Percentiles rank a stretch among this genome's conserved stretches.
Evolutionary conservation across 2,797 vertebrate genomes (phyloP).

Genomic region (Pangasius sanitwongsei): DNA sequence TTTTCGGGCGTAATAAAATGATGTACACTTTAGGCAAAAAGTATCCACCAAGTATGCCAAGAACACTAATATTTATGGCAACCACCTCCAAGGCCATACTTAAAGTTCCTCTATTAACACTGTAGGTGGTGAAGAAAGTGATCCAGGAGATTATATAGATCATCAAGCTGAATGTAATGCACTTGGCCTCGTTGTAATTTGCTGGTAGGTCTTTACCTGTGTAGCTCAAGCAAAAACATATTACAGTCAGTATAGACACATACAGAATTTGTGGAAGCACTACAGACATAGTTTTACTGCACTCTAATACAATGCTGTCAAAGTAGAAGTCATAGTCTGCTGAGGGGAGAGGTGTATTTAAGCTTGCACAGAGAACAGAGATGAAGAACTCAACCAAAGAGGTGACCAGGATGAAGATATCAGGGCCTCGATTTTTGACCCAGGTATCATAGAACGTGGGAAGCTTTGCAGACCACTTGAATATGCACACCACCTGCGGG

Average conservation of each 20-base stretch:
- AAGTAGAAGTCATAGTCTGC: constrained; percentile 69
- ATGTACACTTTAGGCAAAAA: constrained; percentile 85
- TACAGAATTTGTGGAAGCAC: constrained; percentile 65
- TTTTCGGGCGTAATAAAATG: constrained; percentile 76
- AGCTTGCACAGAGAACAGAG: constrained; percentile 60
- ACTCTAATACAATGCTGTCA: constrained; percentile 71
- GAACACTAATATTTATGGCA: constrained; percentile 76
- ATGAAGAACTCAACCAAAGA: constrained; percentile 65
- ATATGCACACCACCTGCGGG: constrained; percentile 83
- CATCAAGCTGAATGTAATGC: constrained; percentile 81
- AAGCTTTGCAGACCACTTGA: constrained; percentile 82
- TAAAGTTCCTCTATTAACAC: constrained; percentile 72
- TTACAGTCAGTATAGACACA: constrained; percentile 69
- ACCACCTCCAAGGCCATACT: constrained; percentile 72
- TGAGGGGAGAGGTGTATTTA: constrained; percentile 61
- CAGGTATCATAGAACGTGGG: constrained; percentile 77
- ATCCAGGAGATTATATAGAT: constrained; percentile 82
- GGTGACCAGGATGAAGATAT: constrained; percentile 70
- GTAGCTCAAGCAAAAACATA: constrained; percentile 83
- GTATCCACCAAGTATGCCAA: constrained; percentile 78
- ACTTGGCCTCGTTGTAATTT: constrained; percentile 87
- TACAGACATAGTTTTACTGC: constrained; percentile 72
- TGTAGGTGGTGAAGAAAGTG: constrained; percentile 79
- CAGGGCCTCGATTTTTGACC: constrained; percentile 77
- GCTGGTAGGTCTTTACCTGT: constrained; percentile 85